Conservation (phyloP, 2,113 vertebrate genomes). For the Phrynocephalus versicolor region DNA sequence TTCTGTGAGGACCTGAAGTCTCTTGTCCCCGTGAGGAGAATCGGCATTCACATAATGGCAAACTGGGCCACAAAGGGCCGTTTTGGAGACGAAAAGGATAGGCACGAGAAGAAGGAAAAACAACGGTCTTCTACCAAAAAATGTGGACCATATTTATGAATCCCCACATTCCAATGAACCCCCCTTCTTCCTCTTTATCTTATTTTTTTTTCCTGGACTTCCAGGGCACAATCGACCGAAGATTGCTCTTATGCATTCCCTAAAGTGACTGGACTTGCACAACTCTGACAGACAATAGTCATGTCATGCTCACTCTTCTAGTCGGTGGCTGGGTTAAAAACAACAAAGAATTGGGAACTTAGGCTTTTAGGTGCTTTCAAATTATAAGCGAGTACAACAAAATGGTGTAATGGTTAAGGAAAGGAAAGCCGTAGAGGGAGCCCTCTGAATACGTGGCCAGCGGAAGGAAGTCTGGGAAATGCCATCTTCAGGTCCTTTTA, state of each 20-base stretch:
- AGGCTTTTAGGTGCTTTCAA: background rate
- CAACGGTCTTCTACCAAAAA: background rate
- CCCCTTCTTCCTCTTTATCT: too few relatives aligned
- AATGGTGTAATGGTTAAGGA: background rate
- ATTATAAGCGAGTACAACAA: background rate
- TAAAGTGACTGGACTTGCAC: background rate
- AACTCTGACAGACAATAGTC: background rate
- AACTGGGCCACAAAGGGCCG: background rate
- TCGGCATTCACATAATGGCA: background rate
- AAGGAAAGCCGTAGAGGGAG: background rate
- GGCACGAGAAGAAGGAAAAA: background rate
- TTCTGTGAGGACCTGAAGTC: background rate
- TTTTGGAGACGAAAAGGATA: background rate
- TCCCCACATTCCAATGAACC: background rate
- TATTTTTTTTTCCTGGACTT: background rate
- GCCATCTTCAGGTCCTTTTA: background rate
- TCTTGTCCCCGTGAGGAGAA: background rate
- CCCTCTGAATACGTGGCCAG: too few relatives aligned
- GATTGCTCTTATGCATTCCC: background rate
- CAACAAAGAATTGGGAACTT: background rate
- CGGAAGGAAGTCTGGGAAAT: background rate
- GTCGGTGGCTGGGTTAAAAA: background rate
- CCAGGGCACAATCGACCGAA: background rate
- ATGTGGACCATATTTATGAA: background rate
- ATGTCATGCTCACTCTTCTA: background rate